Evolutionary conservation across 2,888 invertebrate species (phyloP), one percentile per base, ranked within the genome.

Genomic region (Dilophus febrilis): DNA sequence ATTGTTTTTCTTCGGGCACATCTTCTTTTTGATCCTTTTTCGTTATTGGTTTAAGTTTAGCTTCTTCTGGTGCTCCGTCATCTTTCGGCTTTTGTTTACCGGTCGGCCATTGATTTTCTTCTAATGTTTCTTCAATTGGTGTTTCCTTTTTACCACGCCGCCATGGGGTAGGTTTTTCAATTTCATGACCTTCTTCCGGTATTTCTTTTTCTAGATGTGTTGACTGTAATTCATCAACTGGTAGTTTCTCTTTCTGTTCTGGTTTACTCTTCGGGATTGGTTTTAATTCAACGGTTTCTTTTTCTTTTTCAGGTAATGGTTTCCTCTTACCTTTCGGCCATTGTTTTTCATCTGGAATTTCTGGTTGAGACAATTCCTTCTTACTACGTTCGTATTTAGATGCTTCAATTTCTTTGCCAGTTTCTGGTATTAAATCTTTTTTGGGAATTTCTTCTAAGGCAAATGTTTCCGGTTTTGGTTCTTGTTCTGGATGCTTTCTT

Each of bases 251-350:
- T 22, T 22, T 4, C 5, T 22, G 22, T 22, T 63, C 63, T 12
- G 64, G 64, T 35, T 58, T 53, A 43, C 65, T 62, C 47, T 57
- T 57, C 12, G 57, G 58, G 8, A 56, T 52, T 2, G 71, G 69
- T 43, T 71, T 71, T 0, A 72, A 55, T 18, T 56, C 53, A 0
- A 70, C 60, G 42, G 67, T 62, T 53, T 70, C 69, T 38, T 57
- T 55, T 14, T 47, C 47, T 26, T 60, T 49, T 51, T 65, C 59
- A 39, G 57, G 56, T 11, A 57, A 51, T 16, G 61, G 61, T 6
- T 53, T 48, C 37, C 52, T 53, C 41, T 58, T 60, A n/a, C 57
- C 58, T 12, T 47, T 51, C 18, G 53, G 57, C 54, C 59, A 57
- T 37, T 48, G 47, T 18, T 51, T 50, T 47, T 55, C 57, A 41